Base-by-base conservation (phyloP, 1,140 invertebrate species). In the Lepidurus arcticus region DNA sequence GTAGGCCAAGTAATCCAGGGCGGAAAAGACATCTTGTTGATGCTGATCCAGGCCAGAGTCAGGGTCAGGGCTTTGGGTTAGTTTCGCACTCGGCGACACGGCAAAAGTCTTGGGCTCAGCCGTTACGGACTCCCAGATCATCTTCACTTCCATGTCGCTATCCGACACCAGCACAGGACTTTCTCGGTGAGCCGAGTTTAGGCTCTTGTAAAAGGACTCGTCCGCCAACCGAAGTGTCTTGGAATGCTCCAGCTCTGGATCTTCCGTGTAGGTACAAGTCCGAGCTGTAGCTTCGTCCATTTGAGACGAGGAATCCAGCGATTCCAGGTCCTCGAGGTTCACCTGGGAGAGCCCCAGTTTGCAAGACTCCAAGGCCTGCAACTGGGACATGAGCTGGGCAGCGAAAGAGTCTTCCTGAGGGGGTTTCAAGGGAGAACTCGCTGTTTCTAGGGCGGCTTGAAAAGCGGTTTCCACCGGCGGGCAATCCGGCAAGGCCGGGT, bases 131-230 rank as follows among this genome's bases (percentile, higher is more conserved):
- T 94, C 92, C 90, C 92, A 93, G 81, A 93, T 94, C 90, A 94
- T 93, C 78, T 90, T 91, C 78, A 93, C 84, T 80, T 93, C 91
- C 65, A 81, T 80, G 21, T 84, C 84, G 3, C 80, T 78, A 34
- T 82, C 83, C n/a, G 81, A 79, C 13, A 82, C 78, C 65, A 82
- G 90, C 88, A 81, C 90, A 88, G 81, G 85, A 83, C 93, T 92
- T 81, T 95, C 92, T 53, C 93, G 87, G 85, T 94, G 94, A 34
- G 92, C 93, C 83, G 92, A 92, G 85, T 95, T 95, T 24, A 96
- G 87, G 83, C 92, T 94, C 81, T 92, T 89, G 84, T 96, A 95
- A 86, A 95, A 96, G 11, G 92, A 92, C 85, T 96, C 94, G 83
- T 94, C 92, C 6, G 93, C 92, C 53, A 88, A 21, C 7, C 53